Evolutionary conservation across 1,140 invertebrate species (phyloP), one percentile per base, ranked within the genome.

Genomic region (Proctacanthus coquilletti): DNA sequence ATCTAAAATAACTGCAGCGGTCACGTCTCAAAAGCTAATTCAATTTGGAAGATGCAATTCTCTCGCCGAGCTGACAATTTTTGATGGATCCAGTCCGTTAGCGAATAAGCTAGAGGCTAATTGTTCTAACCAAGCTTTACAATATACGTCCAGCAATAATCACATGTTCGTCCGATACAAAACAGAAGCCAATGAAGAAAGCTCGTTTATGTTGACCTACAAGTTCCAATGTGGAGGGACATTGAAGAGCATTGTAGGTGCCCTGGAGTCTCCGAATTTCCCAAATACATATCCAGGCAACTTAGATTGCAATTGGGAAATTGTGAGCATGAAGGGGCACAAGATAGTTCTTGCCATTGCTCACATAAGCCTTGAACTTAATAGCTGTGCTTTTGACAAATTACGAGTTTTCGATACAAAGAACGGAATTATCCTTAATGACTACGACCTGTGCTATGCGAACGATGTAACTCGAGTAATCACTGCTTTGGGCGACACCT

Each of bases 241-340:
- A 1, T 9, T 59, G 3, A 47, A 36, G 6, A 32, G 66, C 1
- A 34, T 35, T 9, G 38, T 42, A 11, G 56, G 56, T 13, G 41
- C 48, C 14, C 71, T 87, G 11, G 72, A 74, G 39, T 83, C 80
- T 29, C 77, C 83, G 0, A 75, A 77, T 43, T 84, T 76, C 49
- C 78, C 77, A 1, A 54, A 69, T 31, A 45, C 52, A 2, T 79
- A 76, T 50, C 62, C 66, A n/a, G 45, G 62, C 10, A 50, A 63
- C 32, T 52, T 69, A 1, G 68, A 76, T 42, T 94, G 89, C 53
- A 63, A 68, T n/a, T 91, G 86, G 86, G 69, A 61, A 1, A 80
- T 91, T 19, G 64, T 63, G 5, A 79, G 74, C 1, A 69, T 74
- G 1, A 56, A 62, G 25, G 83, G 83, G 3, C n/a, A 82, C n/a